Evolutionary conservation across 2,888 invertebrate genomes (phyloP), one percentile per base, ranked within the genome.

Genomic region (Aelia acuminata): DNA sequence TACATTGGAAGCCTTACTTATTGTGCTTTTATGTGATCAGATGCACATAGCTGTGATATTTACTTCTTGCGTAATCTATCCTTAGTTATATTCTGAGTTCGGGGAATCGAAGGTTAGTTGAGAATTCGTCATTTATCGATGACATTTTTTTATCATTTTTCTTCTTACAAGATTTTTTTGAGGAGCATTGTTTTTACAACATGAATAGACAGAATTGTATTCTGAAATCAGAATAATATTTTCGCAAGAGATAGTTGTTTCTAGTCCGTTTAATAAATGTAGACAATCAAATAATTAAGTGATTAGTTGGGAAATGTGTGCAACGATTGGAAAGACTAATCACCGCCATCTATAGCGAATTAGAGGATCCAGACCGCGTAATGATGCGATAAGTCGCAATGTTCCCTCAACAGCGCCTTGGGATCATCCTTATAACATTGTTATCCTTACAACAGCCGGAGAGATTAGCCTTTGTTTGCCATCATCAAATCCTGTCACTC

Each of bases 401-500:
- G 26, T n/a, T 53, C n/a, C 53, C n/a, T n/a, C 26, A 15, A 18
- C 31, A 1, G 0, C 13, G 1, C 18, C 15, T 18, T 35, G 13
- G 63, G 22, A 70, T 35, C 63, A 70, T 70, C 63, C 31, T 35
- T 18, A 35, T 43, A 43, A 43, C 43, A 43, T 70, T 35, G 35
- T 35, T 1, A 20, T 70, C 35, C 5, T 31, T 2, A 18, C 26
- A 31, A 70, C 63, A 70, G 31, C 13, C 20, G 18, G 26, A 70
- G 31, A 35, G 63, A 70, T 35, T 20, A 57, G 7, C 63, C 63
- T 70, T 70, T 35, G 63, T 70, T 31, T 70, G 35, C 63, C 8
- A 35, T 70, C 63, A 70, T 35, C 63, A 70, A 20, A 70, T 18
- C 20, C 35, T 70, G 63, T 70, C 63, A 70, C 63, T 70, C 63